phyloP scores from a whole-genome alignment of 1,140 invertebrate genomes.

The Papilio aristodemus region DNA sequence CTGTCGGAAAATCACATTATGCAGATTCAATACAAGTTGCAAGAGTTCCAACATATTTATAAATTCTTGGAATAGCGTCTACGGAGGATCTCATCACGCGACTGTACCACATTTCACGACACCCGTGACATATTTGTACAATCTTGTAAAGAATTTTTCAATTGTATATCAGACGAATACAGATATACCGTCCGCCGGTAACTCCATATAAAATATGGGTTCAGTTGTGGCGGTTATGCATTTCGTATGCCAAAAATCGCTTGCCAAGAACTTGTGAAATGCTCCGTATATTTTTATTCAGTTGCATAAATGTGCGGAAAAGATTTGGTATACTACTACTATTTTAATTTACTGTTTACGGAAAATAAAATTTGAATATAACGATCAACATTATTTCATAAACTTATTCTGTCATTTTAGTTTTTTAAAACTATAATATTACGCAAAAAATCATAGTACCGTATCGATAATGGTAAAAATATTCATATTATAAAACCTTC shows the following conservation, averaged over 20 bases:
- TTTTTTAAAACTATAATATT: no score
- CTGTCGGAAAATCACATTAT: neutral
- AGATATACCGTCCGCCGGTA: constrained; percentile 28
- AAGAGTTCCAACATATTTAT: constrained; percentile 5
- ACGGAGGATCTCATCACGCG: constrained; percentile 27
- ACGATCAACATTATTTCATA: neutral
- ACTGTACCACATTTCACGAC: constrained; percentile 33
- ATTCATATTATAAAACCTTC: no score
- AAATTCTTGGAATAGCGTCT: constrained; percentile 7
- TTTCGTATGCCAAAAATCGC: constrained; percentile 40
- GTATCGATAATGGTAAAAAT: no score
- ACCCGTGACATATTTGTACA: constrained; percentile 37
- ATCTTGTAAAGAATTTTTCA: constrained; percentile 30
- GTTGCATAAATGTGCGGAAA: constrained; percentile 33
- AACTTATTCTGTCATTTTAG: neutral
- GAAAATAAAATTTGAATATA: constrained; percentile 26
- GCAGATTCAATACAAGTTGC: constrained; percentile 1
- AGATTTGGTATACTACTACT: constrained; percentile 31
- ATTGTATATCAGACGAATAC: constrained; percentile 32
- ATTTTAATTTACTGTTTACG: constrained; percentile 19
- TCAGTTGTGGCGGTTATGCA: constrained; percentile 34
- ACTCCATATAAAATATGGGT: constrained; percentile 30
- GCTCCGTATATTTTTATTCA: constrained; percentile 34
- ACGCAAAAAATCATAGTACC: no score
- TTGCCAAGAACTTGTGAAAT: constrained; percentile 40